These are phyloP conservation scores for Macrocentrus cingulum DNA, from an alignment of 1,140 invertebrate species.

Conservation along the genomic window DNA sequence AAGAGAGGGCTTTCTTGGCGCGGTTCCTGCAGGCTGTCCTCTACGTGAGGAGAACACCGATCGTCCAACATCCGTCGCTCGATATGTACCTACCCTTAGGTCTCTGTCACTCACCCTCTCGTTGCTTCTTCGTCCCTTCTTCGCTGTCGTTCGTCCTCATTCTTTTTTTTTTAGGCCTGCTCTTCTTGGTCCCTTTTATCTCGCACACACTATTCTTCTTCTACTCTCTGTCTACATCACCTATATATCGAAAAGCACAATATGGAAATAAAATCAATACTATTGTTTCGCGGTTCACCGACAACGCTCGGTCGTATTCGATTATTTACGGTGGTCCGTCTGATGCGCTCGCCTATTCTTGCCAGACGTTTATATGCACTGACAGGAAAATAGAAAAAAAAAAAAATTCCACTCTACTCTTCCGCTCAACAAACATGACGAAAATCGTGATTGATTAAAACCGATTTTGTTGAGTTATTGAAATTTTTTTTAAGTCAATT, in stretches of 20 bases:
- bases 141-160: background rate
- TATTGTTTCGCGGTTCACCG: constrained; percentile 55
- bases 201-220: constrained; percentile 2
- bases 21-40: constrained; percentile 37
- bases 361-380: constrained; percentile 16
- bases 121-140: background rate
- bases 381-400: background rate
- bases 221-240: constrained; percentile 20
- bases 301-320: constrained; percentile 48
- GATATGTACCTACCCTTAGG: constrained; percentile 53
- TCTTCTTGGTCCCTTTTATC: constrained; percentile 18
- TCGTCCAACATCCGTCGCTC: constrained; percentile 56
- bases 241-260: constrained; percentile 32
- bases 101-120: constrained; percentile 30
- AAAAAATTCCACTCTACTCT: no score
- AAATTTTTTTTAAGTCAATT: no score
- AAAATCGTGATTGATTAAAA: no score
- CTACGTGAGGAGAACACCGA: constrained; percentile 56
- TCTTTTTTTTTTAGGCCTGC: constrained; percentile 13
- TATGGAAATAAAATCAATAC: constrained; percentile 60
- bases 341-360: constrained; percentile 17
- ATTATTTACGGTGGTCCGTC: constrained; percentile 36
- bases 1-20: no score
- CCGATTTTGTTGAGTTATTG: no score
- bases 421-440: no score